phyloP scores from a whole-genome alignment of 2,113 vertebrate genomes.

The Tachycineta bicolor region DNA sequence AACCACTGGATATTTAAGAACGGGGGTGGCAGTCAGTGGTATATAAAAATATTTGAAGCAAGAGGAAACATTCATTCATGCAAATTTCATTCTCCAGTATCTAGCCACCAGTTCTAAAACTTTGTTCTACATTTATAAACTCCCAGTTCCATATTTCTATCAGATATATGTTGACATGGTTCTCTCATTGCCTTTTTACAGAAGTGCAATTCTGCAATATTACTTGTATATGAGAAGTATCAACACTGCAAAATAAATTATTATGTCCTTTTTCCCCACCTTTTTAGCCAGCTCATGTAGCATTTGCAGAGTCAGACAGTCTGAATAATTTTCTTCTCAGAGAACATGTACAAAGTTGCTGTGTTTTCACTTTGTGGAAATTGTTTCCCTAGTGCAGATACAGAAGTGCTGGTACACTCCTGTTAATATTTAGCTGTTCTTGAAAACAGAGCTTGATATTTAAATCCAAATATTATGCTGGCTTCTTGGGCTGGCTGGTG shows the following conservation, averaged over 20 bases:
- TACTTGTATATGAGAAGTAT: background rate
- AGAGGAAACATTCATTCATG: background rate
- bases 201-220: background rate
- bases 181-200: background rate
- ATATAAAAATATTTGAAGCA: background rate
- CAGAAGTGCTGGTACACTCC: background rate
- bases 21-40: accelerated
- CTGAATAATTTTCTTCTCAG: constrained; percentile 54
- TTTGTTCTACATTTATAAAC: background rate
- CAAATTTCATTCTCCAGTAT: background rate
- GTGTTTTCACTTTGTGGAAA: constrained; percentile 6
- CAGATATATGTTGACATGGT: background rate
- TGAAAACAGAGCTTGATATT: constrained; percentile 46
- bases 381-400: background rate
- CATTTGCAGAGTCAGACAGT: constrained; percentile 21
- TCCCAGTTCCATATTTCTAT: background rate
- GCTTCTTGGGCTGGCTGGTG: constrained; percentile 53
- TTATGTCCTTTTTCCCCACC: background rate
- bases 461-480: constrained; percentile 50
- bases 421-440: background rate
- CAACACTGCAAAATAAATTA: background rate
- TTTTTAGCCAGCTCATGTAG: background rate
- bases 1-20: background rate
- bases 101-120: background rate
- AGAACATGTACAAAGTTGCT: background rate